Percentiles rank a stretch among this genome's conserved stretches.
phyloP scores from a whole-genome alignment of 2,888 invertebrate species.

The Conus canariensis region DNA sequence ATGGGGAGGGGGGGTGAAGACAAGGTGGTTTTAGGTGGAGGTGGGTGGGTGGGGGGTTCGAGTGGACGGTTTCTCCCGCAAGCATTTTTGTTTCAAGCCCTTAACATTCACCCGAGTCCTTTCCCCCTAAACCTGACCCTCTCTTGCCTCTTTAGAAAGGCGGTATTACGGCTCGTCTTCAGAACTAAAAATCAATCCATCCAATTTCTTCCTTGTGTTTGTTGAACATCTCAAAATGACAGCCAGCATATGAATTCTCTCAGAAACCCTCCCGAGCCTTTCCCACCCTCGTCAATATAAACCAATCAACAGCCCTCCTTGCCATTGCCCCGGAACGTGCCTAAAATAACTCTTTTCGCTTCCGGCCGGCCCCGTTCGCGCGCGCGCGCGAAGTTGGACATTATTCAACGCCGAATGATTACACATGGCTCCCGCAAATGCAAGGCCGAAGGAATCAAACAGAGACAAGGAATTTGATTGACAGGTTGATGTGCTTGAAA shows the following conservation, averaged over 20 bases:
- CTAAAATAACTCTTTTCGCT: constrained; percentile 26
- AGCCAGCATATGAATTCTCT: constrained; percentile 9
- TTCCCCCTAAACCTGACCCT: not conserved
- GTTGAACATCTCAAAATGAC: constrained; percentile 25
- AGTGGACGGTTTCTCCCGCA: not conserved
- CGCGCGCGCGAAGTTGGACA: not conserved
- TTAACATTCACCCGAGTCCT: not conserved
- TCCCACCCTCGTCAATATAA: constrained; percentile 28
- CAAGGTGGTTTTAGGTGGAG: no score
- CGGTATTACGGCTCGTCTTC: no score
- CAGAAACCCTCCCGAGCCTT: not conserved
- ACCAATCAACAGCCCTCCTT: constrained; percentile 7
- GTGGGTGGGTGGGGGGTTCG: not conserved
- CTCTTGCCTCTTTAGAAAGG: not conserved
- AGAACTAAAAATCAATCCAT: not conserved
- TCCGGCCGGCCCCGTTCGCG: not conserved
- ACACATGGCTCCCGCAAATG: not conserved
- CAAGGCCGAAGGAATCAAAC: constrained; percentile 1
- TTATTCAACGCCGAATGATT: constrained; percentile 3
- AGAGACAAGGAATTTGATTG: constrained; percentile 28
- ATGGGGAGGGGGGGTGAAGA: no score
- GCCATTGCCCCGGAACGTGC: constrained; percentile 3
- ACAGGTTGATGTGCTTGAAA: constrained; percentile 31
- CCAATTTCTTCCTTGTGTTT: constrained; percentile 23
- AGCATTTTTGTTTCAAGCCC: not conserved